Base-by-base conservation (phyloP, 2,888 invertebrate species). In the Temnothorax rugatulus region DNA sequence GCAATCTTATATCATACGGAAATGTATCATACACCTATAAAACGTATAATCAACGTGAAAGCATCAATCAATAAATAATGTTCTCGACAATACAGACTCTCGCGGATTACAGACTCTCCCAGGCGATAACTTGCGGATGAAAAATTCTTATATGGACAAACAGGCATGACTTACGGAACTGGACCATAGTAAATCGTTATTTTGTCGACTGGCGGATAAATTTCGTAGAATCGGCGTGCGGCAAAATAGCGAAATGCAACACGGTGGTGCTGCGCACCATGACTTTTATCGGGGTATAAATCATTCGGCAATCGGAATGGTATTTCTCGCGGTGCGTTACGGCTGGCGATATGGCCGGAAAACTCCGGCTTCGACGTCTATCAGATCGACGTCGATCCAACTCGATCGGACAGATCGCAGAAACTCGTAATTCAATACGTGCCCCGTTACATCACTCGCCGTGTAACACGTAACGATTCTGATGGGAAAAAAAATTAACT, bases 241-340 rank as follows among this genome's bases (percentile, higher is more conserved):
- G 18, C 21, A 52, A 54, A 54, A 25, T 52, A 57, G 79, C 50
- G 71, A 79, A 84, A 84, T 54, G 64, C 38, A 44, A 44, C 50
- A 50, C n/a, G 50, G 44, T 50, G 57, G 50, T 25, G 50, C 66
- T 25, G 50, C 59, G 52, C 77, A 18, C 25, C 7, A 38, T 54
- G 76, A 84, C 71, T 82, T 84, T 84, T 82, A 69, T 71, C 69
- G 47, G 29, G 59, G 7, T 71, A 82, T 84, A 82, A 84, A 84
- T 84, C 84, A 84, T 84, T 66, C 61, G 54, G 34, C 25, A n/a
- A 41, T 68, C 82, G 18, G 66, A 82, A 68, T 68, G 57, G 71
- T 63, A 84, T 76, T 84, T 74, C 69, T 82, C 47, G 41, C 21
- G 25, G 77, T 79, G 21, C 25, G 52, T 63, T 57, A 52, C 41